Evolutionary conservation across 2,797 vertebrate species (phyloP).

Genomic region (Acanthis flammea): DNA sequence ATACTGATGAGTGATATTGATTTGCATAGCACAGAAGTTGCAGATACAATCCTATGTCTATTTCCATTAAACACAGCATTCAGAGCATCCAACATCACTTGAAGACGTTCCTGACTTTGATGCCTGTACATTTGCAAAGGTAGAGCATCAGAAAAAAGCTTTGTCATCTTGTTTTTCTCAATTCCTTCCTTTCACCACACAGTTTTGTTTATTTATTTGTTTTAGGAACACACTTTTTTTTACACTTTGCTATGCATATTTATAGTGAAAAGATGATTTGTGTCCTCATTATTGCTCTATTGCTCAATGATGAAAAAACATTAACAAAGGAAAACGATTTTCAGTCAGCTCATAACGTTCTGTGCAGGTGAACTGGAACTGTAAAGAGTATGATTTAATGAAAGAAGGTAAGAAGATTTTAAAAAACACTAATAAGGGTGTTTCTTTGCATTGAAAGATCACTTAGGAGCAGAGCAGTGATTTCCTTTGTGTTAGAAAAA

Average conservation of each 20-base stretch:
- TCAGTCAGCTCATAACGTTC: conserved; percentile 71
- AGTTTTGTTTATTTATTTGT: conserved; percentile 63
- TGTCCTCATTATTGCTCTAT: conserved; percentile 70
- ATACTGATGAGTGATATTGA: conserved; percentile 5
- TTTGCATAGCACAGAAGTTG: not conserved
- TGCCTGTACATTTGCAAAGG: conserved; percentile 11
- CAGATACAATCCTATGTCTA: not conserved
- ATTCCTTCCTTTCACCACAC: not conserved
- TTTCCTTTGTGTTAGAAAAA: conserved; percentile 55
- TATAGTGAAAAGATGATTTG: conserved; percentile 69
- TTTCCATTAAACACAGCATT: conserved; percentile 46
- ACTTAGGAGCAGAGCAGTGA: conserved; percentile 31
- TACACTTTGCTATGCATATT: conserved; percentile 42
- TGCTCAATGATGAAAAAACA: conserved; percentile 64
- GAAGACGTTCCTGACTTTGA: conserved; percentile 50
- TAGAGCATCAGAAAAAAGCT: conserved; percentile 60
- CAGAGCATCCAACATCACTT: conserved; percentile 9
- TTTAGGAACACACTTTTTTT: conserved; percentile 18
- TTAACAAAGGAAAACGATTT: conserved; percentile 72
- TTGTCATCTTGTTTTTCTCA: conserved; percentile 61
- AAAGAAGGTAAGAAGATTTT: conserved; percentile 75
- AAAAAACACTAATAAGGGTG: conserved; percentile 60
- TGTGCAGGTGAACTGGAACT: conserved; percentile 66
- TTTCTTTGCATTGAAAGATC: conserved; percentile 65
- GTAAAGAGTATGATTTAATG: conserved; percentile 69